These are phyloP conservation scores for Dorcus parallelipipedus DNA, from an alignment of 2,888 invertebrate genomes.

Conservation along the genomic window DNA sequence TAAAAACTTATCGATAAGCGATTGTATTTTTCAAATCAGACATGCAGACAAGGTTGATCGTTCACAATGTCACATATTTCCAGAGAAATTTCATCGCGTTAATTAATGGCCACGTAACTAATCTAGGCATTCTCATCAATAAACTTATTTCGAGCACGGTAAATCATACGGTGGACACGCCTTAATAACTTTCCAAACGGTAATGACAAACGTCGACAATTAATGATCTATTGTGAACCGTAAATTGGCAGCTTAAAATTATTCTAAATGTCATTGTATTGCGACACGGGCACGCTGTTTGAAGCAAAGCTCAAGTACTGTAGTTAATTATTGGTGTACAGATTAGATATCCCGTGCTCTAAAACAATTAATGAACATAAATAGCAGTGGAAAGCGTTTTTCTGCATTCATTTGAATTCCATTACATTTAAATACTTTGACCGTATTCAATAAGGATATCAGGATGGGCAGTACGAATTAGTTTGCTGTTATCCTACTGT, in stretches of 20 bases:
- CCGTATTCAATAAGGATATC: too few species aligned
- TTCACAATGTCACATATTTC: background rate
- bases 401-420: too few species aligned
- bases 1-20: background rate
- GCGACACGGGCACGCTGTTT: background rate
- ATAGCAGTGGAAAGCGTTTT: too few species aligned
- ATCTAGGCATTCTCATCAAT: constrained; percentile 10
- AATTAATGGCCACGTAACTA: background rate
- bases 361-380: too few species aligned
- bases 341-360: too few species aligned
- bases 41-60: background rate
- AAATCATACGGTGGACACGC: constrained; percentile 13
- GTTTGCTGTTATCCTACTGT: too few species aligned
- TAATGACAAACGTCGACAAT: constrained; percentile 21
- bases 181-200: constrained; percentile 22
- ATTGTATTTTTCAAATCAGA: constrained; percentile 1
- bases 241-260: constrained; percentile 17
- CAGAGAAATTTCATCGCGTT: background rate
- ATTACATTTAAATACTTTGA: too few species aligned
- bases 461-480: too few species aligned
- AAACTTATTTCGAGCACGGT: constrained; percentile 14
- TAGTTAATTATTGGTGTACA: too few species aligned
- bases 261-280: constrained; percentile 4
- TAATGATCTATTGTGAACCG: constrained; percentile 22
- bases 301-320: too few species aligned